phyloP scores from a whole-genome alignment of 2,888 invertebrate species.

The Pteria penguin region DNA sequence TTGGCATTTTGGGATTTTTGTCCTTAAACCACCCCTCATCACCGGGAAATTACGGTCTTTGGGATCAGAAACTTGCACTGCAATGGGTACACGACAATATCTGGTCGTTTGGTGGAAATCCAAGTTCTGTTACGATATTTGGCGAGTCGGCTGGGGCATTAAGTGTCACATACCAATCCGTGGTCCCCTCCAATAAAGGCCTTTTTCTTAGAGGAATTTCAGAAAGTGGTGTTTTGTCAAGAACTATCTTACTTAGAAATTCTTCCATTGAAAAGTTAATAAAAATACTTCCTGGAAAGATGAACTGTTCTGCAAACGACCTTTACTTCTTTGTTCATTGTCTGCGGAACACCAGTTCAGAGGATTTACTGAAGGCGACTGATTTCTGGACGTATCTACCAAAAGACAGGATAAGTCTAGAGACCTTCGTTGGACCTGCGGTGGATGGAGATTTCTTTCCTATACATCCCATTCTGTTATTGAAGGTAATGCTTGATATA shows the following conservation, averaged over 20 bases:
- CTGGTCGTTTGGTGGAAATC: neutral
- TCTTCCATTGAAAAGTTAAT: neutral
- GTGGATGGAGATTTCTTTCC: neutral
- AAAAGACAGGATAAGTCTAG: neutral
- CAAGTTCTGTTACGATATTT: constrained; percentile 1
- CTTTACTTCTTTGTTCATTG: neutral
- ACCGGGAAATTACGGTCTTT: constrained; percentile 1
- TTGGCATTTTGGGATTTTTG: constrained; percentile 16
- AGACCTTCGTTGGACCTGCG: neutral
- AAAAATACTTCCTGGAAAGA: neutral
- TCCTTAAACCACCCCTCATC: neutral
- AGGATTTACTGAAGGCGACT: too few species aligned
- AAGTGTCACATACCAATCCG: neutral
- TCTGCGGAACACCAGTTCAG: neutral
- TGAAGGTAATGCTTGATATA: too few species aligned
- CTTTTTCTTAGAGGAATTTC: neutral
- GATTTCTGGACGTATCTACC: too few species aligned
- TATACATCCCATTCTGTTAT: neutral
- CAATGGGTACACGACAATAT: constrained; percentile 12
- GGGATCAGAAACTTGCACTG: constrained; percentile 2
- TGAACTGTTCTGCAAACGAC: neutral
- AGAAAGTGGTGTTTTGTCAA: neutral
- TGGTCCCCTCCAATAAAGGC: neutral
- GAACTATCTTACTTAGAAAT: neutral
- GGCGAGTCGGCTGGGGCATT: neutral